phyloP scores from a whole-genome alignment of 2,797 vertebrate genomes.

The Tamandua tetradactyla region DNA sequence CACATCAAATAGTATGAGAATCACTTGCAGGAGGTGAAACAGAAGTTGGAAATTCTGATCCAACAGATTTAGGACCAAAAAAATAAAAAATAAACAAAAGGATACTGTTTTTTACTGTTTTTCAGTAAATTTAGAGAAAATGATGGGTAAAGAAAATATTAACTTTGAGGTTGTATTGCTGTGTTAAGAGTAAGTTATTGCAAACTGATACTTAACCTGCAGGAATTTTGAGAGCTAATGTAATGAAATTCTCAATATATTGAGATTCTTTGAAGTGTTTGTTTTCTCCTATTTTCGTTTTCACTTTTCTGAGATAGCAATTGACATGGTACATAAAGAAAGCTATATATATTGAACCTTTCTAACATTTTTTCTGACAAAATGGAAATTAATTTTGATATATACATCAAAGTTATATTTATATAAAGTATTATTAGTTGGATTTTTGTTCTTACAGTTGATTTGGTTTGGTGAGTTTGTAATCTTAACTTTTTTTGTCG shows the following conservation, averaged over 20 bases:
- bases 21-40: background rate
- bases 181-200: background rate
- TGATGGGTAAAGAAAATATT: background rate
- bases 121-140: background rate
- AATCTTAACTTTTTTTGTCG: background rate
- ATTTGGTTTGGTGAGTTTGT: background rate
- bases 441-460: background rate
- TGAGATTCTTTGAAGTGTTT: background rate
- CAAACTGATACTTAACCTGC: background rate
- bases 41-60: constrained; percentile 1
- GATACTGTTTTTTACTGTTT: background rate
- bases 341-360: background rate
- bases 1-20: background rate
- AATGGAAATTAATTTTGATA: background rate
- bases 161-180: background rate
- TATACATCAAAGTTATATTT: background rate
- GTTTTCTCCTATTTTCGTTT: background rate
- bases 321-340: background rate
- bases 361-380: constrained; percentile 11
- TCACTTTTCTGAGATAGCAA: background rate
- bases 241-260: background rate
- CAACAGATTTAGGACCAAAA: background rate
- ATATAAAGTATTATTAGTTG: background rate
- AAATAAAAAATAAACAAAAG: background rate
- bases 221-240: background rate